Evolutionary conservation across 2,113 vertebrate genomes (phyloP).

Genomic region (Percopsis transmontana): DNA sequence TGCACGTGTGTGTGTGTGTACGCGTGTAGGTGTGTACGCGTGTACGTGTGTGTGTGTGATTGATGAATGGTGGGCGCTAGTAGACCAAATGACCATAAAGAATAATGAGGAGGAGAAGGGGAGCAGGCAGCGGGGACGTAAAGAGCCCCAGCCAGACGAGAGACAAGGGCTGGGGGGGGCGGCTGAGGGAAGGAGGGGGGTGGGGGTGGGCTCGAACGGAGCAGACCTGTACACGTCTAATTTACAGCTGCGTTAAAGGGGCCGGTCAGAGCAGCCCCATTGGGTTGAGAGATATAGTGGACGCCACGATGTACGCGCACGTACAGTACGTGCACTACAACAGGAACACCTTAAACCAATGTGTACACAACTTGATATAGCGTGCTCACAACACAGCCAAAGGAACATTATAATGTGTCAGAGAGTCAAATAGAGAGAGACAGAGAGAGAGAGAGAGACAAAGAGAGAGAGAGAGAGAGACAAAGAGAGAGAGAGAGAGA

Average conservation of each 20-base stretch:
- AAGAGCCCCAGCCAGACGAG: conserved; percentile 40
- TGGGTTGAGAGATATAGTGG: conserved; percentile 46
- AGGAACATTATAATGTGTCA: too few relatives aligned
- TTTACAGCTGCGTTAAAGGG: conserved; percentile 66
- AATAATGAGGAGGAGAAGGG: conserved; percentile 44
- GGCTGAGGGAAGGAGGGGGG: conserved; percentile 21
- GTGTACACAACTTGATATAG: conserved; percentile 1
- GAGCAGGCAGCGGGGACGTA: conserved; percentile 27
- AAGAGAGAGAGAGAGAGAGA: too few relatives aligned
- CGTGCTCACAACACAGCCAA: too few relatives aligned
- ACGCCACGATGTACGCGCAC: conserved; percentile 41
- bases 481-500: too few relatives aligned
- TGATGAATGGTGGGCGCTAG: conserved; percentile 26
- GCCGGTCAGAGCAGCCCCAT: conserved; percentile 57
- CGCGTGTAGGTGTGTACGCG: background rate
- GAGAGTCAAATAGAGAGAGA: too few relatives aligned
- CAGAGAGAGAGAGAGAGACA: too few relatives aligned
- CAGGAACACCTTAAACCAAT: conserved; percentile 4
- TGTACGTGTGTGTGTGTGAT: background rate
- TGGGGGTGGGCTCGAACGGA: conserved; percentile 4
- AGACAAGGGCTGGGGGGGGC: conserved; percentile 41
- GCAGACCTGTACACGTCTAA: conserved; percentile 53
- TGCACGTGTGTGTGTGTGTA: too few relatives aligned
- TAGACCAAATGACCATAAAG: conserved; percentile 51
- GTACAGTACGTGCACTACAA: conserved; percentile 41